These are phyloP conservation scores for Thymelicus acteon DNA, from an alignment of 2,888 invertebrate genomes.

Conservation along the genomic window DNA sequence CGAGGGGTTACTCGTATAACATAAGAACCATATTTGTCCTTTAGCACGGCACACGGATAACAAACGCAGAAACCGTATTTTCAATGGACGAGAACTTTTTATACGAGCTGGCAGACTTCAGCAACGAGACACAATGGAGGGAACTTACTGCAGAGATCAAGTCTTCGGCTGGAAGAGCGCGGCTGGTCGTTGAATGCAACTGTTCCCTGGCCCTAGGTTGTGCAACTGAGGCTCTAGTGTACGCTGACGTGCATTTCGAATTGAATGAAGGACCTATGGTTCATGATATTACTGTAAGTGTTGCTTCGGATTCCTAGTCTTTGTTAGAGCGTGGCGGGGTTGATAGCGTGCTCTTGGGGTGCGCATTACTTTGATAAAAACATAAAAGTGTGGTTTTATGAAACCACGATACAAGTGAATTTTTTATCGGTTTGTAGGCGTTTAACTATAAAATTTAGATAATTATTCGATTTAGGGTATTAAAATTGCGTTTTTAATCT, in stretches of 20 bases:
- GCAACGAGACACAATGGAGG: slow-evolving; percentile 61
- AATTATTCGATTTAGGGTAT: too few species aligned
- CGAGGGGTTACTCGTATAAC: too few species aligned
- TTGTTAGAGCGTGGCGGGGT: slow-evolving; percentile 46
- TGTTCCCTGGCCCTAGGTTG: slow-evolving; percentile 58
- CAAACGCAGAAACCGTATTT: slow-evolving; percentile 56
- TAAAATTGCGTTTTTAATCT: too few species aligned
- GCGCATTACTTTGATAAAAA: too few species aligned
- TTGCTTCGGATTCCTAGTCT: slow-evolving; percentile 30
- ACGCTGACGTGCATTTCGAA: slow-evolving; percentile 56
- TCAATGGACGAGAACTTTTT: slow-evolving; percentile 68
- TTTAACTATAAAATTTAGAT: too few species aligned
- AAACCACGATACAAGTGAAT: too few species aligned
- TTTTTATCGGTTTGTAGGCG: too few species aligned
- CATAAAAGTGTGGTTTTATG: too few species aligned
- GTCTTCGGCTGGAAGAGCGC: slow-evolving; percentile 56
- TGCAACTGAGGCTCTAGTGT: slow-evolving; percentile 51
- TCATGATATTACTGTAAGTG: slow-evolving; percentile 49
- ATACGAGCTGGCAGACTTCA: slow-evolving; percentile 61
- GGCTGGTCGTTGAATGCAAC: slow-evolving; percentile 58
- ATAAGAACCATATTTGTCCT: neutral
- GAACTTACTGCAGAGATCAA: slow-evolving; percentile 50
- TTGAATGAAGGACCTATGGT: slow-evolving; percentile 55
- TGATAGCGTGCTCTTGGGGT: too few species aligned
- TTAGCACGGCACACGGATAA: slow-evolving; percentile 58